A percentile compares a stretch with the other conserved stretches of the same genome.
Conservation (phyloP, 2,113 vertebrate genomes). For the Eurystomus gularis region DNA sequence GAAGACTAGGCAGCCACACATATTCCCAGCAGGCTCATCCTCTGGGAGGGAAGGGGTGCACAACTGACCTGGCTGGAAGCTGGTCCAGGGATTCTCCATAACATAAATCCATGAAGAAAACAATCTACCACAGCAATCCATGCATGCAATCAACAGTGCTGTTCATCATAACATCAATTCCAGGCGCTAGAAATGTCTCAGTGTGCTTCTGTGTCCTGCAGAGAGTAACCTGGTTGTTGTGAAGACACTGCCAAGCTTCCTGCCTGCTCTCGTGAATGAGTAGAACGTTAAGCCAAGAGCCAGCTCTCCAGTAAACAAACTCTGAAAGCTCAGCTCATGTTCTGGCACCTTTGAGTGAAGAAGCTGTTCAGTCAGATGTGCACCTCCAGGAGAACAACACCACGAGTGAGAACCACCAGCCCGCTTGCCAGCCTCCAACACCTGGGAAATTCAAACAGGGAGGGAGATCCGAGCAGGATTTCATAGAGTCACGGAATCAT, state of each 20-base stretch:
- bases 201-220: not conserved
- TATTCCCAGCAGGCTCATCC: not conserved
- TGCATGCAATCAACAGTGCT: too few species aligned
- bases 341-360: not conserved
- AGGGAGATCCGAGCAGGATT: not conserved
- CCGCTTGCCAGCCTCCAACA: not conserved
- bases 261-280: too few species aligned
- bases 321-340: not conserved
- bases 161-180: not conserved
- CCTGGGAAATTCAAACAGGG: not conserved
- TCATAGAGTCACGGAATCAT: too few species aligned
- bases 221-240: not conserved
- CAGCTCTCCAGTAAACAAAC: not conserved
- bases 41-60: not conserved
- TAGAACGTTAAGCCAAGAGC: not conserved
- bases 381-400: not conserved
- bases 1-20: fast-evolving
- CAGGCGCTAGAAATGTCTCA: not conserved
- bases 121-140: not conserved
- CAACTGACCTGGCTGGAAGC: not conserved
- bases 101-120: not conserved
- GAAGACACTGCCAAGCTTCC: not conserved
- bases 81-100: not conserved
- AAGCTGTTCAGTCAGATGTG: not conserved
- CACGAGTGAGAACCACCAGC: fast-evolving